These are phyloP conservation scores for Anseranas semipalmata DNA, from an alignment of 2,113 vertebrate species.

Conservation along the genomic window DNA sequence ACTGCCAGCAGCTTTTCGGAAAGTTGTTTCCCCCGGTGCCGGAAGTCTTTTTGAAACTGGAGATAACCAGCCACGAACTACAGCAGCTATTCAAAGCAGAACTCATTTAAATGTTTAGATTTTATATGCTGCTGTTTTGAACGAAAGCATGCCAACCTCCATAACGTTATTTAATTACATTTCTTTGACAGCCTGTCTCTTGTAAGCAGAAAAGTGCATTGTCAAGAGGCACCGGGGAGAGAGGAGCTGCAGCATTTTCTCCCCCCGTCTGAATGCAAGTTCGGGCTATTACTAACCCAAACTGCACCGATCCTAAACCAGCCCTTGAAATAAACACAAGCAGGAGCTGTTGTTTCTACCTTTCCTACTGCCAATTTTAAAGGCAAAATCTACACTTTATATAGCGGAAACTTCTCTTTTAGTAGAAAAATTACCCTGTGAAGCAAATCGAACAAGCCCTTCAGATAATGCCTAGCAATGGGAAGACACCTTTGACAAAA, in stretches of 20 bases:
- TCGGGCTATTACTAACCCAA: neutral
- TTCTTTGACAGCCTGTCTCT: neutral
- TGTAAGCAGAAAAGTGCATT: neutral
- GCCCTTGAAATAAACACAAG: neutral
- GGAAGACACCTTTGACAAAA: neutral
- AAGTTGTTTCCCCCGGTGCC: neutral
- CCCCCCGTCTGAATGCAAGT: neutral
- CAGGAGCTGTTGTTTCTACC: neutral
- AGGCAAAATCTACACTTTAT: neutral
- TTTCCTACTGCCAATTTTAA: neutral
- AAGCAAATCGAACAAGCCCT: neutral
- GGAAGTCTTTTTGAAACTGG: constrained; percentile 26
- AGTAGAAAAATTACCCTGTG: neutral
- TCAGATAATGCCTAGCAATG: neutral
- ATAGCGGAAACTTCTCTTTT: neutral
- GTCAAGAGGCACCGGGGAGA: neutral
- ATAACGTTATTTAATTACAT: neutral
- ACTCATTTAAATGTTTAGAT: neutral
- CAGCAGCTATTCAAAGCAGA: constrained; percentile 17
- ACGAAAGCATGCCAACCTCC: neutral
- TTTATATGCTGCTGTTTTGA: neutral
- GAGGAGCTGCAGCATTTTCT: neutral
- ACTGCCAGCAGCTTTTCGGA: constrained; percentile 11
- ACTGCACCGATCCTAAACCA: neutral
- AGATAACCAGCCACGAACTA: constrained; percentile 8